phyloP scores from a whole-genome alignment of 2,888 invertebrate species.

The Philopedon plagiatum region DNA sequence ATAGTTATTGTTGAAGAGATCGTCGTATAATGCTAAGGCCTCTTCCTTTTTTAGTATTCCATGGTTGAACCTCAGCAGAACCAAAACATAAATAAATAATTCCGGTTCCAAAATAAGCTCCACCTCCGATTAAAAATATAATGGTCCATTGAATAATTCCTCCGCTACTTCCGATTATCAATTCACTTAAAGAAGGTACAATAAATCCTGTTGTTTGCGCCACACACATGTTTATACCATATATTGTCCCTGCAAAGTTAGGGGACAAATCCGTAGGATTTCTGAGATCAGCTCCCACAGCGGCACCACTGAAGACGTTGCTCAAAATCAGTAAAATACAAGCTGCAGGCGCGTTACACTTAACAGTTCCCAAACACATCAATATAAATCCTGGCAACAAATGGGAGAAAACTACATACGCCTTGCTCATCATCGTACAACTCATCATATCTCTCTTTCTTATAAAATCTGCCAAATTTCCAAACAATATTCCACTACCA shows the following conservation, averaged over 20 bases:
- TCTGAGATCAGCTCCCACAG: conserved; percentile 55
- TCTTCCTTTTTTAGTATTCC: conserved; percentile 60
- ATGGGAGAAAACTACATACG: conserved; percentile 64
- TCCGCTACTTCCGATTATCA: conserved; percentile 12
- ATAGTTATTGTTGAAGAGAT: too few relatives aligned
- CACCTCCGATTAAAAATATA: conserved; percentile 65
- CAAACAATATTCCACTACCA: conserved; percentile 29
- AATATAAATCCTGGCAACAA: conserved; percentile 71
- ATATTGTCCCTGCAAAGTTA: conserved; percentile 59
- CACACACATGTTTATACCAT: conserved; percentile 57
- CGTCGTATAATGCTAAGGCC: not conserved
- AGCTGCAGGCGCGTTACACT: conserved; percentile 51
- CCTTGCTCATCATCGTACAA: conserved; percentile 26
- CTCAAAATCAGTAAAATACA: conserved; percentile 53
- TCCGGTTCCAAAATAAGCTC: conserved; percentile 63
- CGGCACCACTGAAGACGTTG: conserved; percentile 57
- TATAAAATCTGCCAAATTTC: conserved; percentile 41
- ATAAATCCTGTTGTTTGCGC: conserved; percentile 58
- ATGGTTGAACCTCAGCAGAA: conserved; percentile 64
- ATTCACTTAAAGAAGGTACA: conserved; percentile 23
- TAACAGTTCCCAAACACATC: conserved; percentile 51
- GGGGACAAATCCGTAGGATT: conserved; percentile 60
- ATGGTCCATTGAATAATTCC: conserved; percentile 61
- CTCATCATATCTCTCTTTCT: conserved; percentile 1
- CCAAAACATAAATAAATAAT: conserved; percentile 65